Evolutionary conservation across 2,888 invertebrate species (phyloP).

Genomic region (Hylaea fasciaria): DNA sequence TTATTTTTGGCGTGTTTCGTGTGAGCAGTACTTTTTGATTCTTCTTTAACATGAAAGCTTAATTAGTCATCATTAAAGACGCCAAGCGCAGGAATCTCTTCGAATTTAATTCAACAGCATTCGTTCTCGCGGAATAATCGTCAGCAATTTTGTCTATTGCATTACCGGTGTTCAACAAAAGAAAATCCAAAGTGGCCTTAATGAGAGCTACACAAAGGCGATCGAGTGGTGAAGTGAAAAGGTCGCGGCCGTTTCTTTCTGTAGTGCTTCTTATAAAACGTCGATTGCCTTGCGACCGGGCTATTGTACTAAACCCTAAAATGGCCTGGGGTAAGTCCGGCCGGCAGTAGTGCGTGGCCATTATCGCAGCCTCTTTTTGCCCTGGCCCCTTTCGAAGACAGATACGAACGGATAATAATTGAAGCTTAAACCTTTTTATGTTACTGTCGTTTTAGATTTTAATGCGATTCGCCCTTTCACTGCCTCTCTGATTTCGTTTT

Average conservation of each 20-base stretch:
- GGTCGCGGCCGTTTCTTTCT: conserved; percentile 61
- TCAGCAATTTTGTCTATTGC: conserved; percentile 44
- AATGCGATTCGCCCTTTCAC: conserved; percentile 61
- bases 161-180: conserved; percentile 53
- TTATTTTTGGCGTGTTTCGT: not conserved
- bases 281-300: conserved; percentile 69
- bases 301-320: conserved; percentile 73
- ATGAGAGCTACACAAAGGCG: conserved; percentile 66
- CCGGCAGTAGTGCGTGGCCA: conserved; percentile 53
- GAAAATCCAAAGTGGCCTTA: conserved; percentile 64
- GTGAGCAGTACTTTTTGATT: not conserved
- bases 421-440: conserved; percentile 72
- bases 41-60: not conserved
- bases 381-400: conserved; percentile 68
- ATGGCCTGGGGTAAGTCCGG: conserved; percentile 52
- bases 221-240: conserved; percentile 55
- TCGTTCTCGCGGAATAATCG: conserved; percentile 40
- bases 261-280: conserved; percentile 71
- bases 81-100: conserved; percentile 3
- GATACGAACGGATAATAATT: conserved; percentile 81
- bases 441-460: conserved; percentile 61
- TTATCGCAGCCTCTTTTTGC: conserved; percentile 67
- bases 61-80: not conserved
- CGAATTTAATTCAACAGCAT: conserved; percentile 22
- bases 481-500: conserved; percentile 64